Evolutionary conservation across 2,797 vertebrate genomes (phyloP).

Genomic region (Microctenopoma steveboyesi): DNA sequence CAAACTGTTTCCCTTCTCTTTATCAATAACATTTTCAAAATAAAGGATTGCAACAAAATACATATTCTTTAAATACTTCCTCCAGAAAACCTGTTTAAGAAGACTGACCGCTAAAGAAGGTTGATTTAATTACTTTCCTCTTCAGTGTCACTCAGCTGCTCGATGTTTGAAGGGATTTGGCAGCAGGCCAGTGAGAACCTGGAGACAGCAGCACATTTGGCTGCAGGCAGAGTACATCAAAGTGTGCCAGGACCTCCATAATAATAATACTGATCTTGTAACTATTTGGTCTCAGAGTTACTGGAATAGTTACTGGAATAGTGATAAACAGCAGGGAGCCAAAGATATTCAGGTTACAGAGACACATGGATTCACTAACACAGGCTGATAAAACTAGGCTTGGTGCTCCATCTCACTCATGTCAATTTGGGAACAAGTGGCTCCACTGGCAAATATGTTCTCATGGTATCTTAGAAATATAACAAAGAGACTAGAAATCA

Average conservation of each 20-base stretch:
- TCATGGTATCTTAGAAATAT: constrained; percentile 2
- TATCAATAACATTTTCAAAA: background rate
- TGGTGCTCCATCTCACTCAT: constrained; percentile 35
- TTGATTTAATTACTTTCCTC: constrained; percentile 11
- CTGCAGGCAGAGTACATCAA: constrained; percentile 8
- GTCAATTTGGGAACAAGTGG: constrained; percentile 59
- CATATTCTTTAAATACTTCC: background rate
- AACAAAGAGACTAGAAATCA: background rate
- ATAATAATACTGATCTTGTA: constrained; percentile 69
- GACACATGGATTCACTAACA: constrained; percentile 53
- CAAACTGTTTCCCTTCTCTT: too few relatives aligned
- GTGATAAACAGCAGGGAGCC: constrained; percentile 62
- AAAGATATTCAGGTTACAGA: constrained; percentile 67
- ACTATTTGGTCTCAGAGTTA: constrained; percentile 59
- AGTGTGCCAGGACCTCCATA: constrained; percentile 49
- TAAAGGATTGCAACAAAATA: background rate
- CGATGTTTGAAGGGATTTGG: constrained; percentile 25
- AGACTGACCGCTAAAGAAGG: background rate
- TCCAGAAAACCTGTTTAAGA: background rate
- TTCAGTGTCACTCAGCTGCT: constrained; percentile 30
- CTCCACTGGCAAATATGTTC: constrained; percentile 9
- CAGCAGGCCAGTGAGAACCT: constrained; percentile 26
- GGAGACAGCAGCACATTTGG: constrained; percentile 39
- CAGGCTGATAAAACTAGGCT: constrained; percentile 61
- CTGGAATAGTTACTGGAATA: constrained; percentile 75